These are phyloP conservation scores for Oreamnos americanus DNA, from an alignment of 2,113 vertebrate species.

Conservation along the genomic window DNA sequence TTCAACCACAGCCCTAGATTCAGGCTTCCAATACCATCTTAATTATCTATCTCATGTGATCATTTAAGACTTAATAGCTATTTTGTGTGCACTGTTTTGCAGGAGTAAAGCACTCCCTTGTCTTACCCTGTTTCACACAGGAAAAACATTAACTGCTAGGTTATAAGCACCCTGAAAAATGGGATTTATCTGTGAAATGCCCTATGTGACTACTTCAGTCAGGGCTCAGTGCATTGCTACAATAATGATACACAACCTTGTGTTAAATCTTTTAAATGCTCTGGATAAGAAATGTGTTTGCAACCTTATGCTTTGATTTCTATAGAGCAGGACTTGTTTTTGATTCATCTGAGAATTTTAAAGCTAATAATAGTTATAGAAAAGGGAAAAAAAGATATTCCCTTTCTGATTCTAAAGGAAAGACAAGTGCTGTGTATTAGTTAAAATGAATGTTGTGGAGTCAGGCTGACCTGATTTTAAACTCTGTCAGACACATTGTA, in stretches of 20 bases:
- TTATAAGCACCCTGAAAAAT: slow-evolving; percentile 9
- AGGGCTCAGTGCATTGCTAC: neutral
- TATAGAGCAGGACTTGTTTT: neutral
- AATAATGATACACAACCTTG: neutral
- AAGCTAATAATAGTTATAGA: neutral
- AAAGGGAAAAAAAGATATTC: neutral
- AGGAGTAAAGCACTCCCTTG: neutral
- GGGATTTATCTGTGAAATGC: neutral
- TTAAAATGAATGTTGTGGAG: neutral
- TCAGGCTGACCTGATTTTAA: neutral
- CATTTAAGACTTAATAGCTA: slow-evolving; percentile 32
- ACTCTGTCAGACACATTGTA: neutral
- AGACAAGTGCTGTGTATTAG: neutral
- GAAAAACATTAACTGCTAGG: slow-evolving; percentile 4
- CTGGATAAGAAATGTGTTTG: neutral
- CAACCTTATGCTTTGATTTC: neutral
- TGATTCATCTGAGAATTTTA: neutral
- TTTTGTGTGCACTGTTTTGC: neutral
- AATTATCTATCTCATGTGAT: slow-evolving; percentile 18
- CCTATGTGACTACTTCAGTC: neutral
- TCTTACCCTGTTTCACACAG: neutral
- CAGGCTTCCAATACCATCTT: neutral
- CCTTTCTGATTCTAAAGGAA: neutral
- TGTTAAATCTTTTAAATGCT: neutral
- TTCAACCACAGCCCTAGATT: neutral